phyloP scores from a whole-genome alignment of 2,888 invertebrate genomes.

The Ophion costatus region DNA sequence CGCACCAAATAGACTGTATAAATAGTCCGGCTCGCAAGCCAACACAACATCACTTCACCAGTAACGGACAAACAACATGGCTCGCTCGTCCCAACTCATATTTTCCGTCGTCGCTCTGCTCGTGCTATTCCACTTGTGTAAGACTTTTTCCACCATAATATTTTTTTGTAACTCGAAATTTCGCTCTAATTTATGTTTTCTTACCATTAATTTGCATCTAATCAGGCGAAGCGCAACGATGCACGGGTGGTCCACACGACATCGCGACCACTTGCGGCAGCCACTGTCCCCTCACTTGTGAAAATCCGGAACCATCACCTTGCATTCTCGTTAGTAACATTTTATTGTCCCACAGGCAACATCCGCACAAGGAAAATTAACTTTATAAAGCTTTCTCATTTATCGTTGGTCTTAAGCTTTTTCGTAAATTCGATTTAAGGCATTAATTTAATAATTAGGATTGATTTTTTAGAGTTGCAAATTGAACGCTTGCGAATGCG shows the following conservation, averaged over 20 bases:
- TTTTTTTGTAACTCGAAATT: not conserved
- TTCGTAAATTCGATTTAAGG: not conserved
- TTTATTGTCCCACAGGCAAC: not conserved
- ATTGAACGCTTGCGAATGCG: constrained; percentile 12
- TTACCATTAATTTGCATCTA: not conserved
- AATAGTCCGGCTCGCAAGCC: not conserved
- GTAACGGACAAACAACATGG: constrained; percentile 16
- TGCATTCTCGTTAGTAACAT: constrained; percentile 22
- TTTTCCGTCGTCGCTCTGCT: not conserved
- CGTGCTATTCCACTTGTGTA: constrained; percentile 6
- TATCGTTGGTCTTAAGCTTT: too few relatives aligned
- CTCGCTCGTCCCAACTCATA: constrained; percentile 19
- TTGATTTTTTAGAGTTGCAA: constrained; percentile 42
- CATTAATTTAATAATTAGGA: not conserved
- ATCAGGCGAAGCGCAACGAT: not conserved
- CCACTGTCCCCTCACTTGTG: constrained; percentile 12
- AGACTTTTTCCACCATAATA: not conserved
- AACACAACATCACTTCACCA: not conserved
- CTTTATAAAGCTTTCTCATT: not conserved
- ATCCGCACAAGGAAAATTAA: too few relatives aligned
- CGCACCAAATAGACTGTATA: not conserved
- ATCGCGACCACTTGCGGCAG: constrained; percentile 3
- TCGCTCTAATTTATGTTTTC: not conserved
- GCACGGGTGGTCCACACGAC: constrained; percentile 28
- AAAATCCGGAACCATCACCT: not conserved